Evolutionary conservation across 2,888 invertebrate genomes (phyloP), one percentile per base, ranked within the genome.

Genomic region (Rotaria socialis): DNA sequence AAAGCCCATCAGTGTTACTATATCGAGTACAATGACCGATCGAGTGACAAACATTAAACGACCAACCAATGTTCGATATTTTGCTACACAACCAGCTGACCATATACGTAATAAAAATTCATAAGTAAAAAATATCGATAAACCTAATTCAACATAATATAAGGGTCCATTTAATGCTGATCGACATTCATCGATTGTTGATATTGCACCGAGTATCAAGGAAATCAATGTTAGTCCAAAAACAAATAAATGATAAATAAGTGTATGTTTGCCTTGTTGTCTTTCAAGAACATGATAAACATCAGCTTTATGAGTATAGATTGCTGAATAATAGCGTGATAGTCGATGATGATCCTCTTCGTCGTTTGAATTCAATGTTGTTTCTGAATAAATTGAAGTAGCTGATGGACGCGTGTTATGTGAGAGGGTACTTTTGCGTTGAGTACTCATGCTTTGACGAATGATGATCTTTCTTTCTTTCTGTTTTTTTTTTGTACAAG

Each of bases 41-140:
- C 35, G 80, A 24, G 24, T 80, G 10, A 80, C 10, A 80, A 80
- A 80, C 24, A 80, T 47, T 10, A 47, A 80, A 80, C 80, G 80
- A 43, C 80, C 80, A n/a, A n/a, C 8, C 43, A 24, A 80, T 80
- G 80, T 47, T 43, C 50, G 43, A 35, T 85, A n/a, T 19, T 67
- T 35, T n/a, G 41, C 55, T 11, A 86, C 41, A 80, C 80, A 80
- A 80, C 80, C 80, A n/a, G 80, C 80, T 27, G 85, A 85, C 87
- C 87, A 87, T 41, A 87, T 43, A 22, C 87, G 75, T 14, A 85
- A 27, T 27, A 86, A 7, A 58, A 55, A 84, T 35, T 87, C 87
- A 24, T 41, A 41, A n/a, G 16, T 43, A 55, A 87, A 87, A 41
- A 84, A 85, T 16, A 43, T 27, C 16, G 52, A 85, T 7, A 87